phyloP scores from a whole-genome alignment of 2,113 vertebrate genomes.

The Menura novaehollandiae region DNA sequence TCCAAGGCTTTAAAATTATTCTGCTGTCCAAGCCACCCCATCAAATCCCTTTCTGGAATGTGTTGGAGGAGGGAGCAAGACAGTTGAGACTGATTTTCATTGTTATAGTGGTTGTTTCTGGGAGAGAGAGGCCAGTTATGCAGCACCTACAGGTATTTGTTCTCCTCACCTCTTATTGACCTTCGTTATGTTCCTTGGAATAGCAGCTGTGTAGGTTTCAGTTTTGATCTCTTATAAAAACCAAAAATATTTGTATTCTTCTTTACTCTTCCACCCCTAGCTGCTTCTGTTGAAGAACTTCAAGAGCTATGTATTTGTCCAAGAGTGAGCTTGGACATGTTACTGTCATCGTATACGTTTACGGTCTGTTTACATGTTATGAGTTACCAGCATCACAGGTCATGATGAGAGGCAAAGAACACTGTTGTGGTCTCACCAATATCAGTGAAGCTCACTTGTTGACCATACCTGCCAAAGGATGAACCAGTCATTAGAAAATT shows the following conservation, averaged over 20 bases:
- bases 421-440: not conserved
- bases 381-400: not conserved
- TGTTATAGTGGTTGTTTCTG: not conserved
- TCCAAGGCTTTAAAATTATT: not conserved
- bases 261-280: constrained; percentile 1
- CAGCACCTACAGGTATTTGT: not conserved
- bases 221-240: constrained; percentile 39
- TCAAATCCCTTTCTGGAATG: not conserved
- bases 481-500: not conserved
- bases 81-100: not conserved
- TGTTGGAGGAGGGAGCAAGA: not conserved
- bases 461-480: not conserved
- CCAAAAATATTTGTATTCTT: constrained; percentile 16
- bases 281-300: not conserved
- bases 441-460: not conserved
- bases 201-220: not conserved
- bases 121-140: not conserved
- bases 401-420: not conserved
- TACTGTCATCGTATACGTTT: not conserved
- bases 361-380: not conserved
- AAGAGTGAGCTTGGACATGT: not conserved
- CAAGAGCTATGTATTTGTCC: not conserved
- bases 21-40: not conserved
- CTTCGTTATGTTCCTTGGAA: constrained; percentile 35
- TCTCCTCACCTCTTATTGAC: not conserved